phyloP scores from a whole-genome alignment of 1,140 invertebrate species.

The Drosophila pseudoananassae region DNA sequence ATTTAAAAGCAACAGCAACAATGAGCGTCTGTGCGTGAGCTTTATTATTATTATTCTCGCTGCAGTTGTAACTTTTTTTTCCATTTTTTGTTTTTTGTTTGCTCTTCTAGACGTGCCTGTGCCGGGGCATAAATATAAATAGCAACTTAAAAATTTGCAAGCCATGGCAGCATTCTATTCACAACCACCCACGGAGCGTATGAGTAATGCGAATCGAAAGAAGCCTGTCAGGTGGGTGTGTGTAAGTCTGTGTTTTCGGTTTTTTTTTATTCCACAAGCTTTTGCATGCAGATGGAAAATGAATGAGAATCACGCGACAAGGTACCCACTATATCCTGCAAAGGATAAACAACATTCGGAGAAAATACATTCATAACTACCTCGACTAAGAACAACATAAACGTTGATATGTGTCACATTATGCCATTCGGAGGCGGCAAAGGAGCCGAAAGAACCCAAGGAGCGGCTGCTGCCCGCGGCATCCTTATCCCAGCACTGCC shows the following conservation, averaged over 20 bases:
- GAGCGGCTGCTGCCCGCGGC: slow-evolving; percentile 30
- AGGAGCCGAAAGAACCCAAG: not conserved
- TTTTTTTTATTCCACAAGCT: not conserved
- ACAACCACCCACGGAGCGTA: slow-evolving; percentile 57
- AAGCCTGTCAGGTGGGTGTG: slow-evolving; percentile 27
- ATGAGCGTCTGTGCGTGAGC: slow-evolving; percentile 38
- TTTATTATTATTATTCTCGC: slow-evolving; percentile 49
- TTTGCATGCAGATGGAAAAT: slow-evolving; percentile 37
- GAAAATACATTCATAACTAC: slow-evolving; percentile 48
- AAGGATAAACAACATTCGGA: slow-evolving; percentile 26
- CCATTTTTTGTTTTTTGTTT: slow-evolving; percentile 14
- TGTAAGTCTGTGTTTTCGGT: not conserved
- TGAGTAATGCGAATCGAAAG: slow-evolving; percentile 57
- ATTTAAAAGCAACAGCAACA: slow-evolving; percentile 5
- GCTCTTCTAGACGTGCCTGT: slow-evolving; percentile 22
- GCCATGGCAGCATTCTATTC: slow-evolving; percentile 8
- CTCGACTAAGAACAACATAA: slow-evolving; percentile 57
- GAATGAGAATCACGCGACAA: slow-evolving; percentile 28
- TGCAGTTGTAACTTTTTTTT: slow-evolving; percentile 30
- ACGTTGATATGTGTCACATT: slow-evolving; percentile 77
- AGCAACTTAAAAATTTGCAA: slow-evolving; percentile 69
- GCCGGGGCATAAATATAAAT: slow-evolving; percentile 71
- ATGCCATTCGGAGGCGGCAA: slow-evolving; percentile 23
- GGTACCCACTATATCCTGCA: slow-evolving; percentile 8
- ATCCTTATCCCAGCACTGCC: slow-evolving; percentile 15